Conservation (phyloP, 2,888 invertebrate genomes). For the Torymus aiolomorphi region DNA sequence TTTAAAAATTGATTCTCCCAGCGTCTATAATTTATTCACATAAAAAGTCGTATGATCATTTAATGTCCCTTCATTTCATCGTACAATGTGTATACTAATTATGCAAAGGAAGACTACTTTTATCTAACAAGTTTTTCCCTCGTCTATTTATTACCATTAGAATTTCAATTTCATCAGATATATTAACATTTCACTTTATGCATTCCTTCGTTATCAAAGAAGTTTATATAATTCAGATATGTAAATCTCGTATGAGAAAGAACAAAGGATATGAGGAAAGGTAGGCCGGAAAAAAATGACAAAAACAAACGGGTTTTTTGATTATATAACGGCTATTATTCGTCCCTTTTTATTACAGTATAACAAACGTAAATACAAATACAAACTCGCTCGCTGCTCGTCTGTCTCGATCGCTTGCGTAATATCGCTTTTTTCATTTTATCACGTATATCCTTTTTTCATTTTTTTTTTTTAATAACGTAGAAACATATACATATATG, state of each 20-base stretch:
- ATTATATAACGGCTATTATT: conserved; percentile 70
- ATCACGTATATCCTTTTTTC: conserved; percentile 23
- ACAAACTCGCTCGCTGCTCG: conserved; percentile 34
- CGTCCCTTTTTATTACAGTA: conserved; percentile 66
- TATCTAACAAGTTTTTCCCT: no score
- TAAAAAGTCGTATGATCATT: no score
- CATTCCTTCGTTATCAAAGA: background rate
- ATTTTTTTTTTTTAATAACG: conserved; percentile 4
- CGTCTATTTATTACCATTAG: no score
- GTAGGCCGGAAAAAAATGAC: no score
- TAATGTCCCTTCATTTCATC: no score
- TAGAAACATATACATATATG: conserved; percentile 6
- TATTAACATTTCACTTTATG: no score
- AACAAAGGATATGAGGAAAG: no score
- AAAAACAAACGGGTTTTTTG: no score
- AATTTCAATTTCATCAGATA: conserved; percentile 10
- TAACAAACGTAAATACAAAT: conserved; percentile 72
- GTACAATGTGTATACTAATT: no score
- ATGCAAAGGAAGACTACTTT: no score
- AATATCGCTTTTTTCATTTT: background rate
- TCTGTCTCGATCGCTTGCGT: background rate
- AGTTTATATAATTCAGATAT: conserved; percentile 32
- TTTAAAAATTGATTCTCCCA: background rate
- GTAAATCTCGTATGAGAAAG: no score
- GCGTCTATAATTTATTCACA: no score